Conservation (phyloP, 2,797 vertebrate genomes). For the Sebastes goodei region DNA sequence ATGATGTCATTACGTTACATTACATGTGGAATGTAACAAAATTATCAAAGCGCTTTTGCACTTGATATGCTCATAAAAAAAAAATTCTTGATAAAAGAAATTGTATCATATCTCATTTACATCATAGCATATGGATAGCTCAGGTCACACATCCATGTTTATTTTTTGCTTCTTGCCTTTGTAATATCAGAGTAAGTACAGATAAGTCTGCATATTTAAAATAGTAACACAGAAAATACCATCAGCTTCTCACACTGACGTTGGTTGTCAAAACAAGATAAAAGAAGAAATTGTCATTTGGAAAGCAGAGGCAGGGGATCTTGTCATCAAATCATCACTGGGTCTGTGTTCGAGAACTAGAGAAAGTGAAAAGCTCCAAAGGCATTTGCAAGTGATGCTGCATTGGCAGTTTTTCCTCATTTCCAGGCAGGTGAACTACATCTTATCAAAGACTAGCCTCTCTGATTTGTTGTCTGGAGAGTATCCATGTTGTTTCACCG, state of each 20-base stretch:
- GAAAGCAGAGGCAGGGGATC: not conserved
- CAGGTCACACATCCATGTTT: not conserved
- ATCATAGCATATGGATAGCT: not conserved
- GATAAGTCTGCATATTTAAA: not conserved
- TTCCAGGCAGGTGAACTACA: conserved; percentile 47
- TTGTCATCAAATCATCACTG: not conserved
- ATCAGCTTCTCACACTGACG: not conserved
- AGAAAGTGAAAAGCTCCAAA: conserved; percentile 10
- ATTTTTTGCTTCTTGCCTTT: not conserved
- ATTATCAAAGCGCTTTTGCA: no score
- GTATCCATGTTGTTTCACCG: conserved; percentile 16
- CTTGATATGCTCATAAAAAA: no score
- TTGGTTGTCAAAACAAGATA: not conserved
- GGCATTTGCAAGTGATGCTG: conserved; percentile 13
- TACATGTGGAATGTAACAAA: accelerated
- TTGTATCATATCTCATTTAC: not conserved
- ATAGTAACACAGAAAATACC: not conserved
- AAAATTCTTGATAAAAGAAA: not conserved
- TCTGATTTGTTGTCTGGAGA: conserved; percentile 31
- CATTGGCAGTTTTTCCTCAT: conserved; percentile 14
- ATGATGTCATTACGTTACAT: no score
- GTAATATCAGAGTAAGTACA: not conserved
- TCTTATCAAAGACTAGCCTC: conserved; percentile 44
- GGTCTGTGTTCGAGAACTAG: conserved; percentile 16
- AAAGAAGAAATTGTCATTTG: not conserved